Evolutionary conservation across 2,113 vertebrate species (phyloP), one percentile per base, ranked within the genome.

Genomic region (Lanius ludovicianus): DNA sequence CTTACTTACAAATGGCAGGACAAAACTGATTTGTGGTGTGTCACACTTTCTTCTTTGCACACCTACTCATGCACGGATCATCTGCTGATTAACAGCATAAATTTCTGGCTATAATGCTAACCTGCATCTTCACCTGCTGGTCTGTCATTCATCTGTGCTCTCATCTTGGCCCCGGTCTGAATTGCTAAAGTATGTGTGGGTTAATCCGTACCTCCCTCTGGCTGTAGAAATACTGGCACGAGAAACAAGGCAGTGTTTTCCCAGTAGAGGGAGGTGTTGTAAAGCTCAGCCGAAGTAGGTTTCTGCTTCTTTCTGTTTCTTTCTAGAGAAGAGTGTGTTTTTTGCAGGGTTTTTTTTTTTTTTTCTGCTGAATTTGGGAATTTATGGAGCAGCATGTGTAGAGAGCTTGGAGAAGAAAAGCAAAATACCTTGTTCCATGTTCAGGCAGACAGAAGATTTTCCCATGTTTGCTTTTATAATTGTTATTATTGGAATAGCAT

Each of bases 191-290:
- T 14, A 2, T 25, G 1, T 18, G 31, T 42, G 18, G 9, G 17
- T 81, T 93, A 57, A 81, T 76, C 28, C 0, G 0, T 42, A 22
- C 33, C n/a, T 84, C 62, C 41, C 55, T 50, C 62, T 69, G 55
- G 12, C 59, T 83, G 39, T 37, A 33, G 37, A 56, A 76, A n/a
- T 28, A 46, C 6, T 25, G 49, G 13, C 75, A 19, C 4, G 35
- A 89, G 83, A 82, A 87, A 9, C 18, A 52, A 74, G 68, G 33
- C 88, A 74, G 3, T 28, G 4, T 87, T 92, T 93, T 81, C 68
- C 96, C 97, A 71, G 88, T 46, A 97, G 96, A 90, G 96, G 96
- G 97, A 90, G 92, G 42, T 84, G 30, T 91, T 93, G 94, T 85
- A 85, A 86, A 96, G 41, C 73, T 77, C 30, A 95, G 41, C 11